Percentiles rank a stretch among this genome's conserved stretches.
Evolutionary conservation across 2,888 invertebrate genomes (phyloP).

Genomic region (Caenorhabditis sinica): DNA sequence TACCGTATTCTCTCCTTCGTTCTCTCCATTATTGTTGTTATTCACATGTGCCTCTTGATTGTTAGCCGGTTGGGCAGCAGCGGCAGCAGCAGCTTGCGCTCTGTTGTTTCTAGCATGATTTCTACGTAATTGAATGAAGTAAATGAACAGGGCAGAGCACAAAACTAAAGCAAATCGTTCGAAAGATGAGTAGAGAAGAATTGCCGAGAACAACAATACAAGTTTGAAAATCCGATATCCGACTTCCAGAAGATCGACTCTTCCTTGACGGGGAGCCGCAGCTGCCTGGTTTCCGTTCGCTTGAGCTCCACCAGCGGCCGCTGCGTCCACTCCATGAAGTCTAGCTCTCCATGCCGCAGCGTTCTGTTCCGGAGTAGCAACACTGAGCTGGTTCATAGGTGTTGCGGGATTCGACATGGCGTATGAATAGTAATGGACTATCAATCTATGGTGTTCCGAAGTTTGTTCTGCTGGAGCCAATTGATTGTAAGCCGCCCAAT

Average conservation of each 20-base stretch:
- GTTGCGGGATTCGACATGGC: constrained; percentile 13
- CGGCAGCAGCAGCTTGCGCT: constrained; percentile 35
- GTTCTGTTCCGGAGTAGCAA: neutral
- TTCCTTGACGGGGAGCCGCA: constrained; percentile 35
- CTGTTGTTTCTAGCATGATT: constrained; percentile 57
- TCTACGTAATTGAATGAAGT: constrained; percentile 66
- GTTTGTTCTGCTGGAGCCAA: constrained; percentile 33
- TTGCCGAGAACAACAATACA: constrained; percentile 65
- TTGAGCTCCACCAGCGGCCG: constrained; percentile 1
- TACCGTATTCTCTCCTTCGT: constrained; percentile 53
- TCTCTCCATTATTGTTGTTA: constrained; percentile 72
- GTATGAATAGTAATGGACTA: constrained; percentile 49
- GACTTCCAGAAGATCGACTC: constrained; percentile 68
- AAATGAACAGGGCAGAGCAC: constrained; percentile 60
- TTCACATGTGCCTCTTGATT: constrained; percentile 58
- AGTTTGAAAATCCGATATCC: constrained; percentile 70
- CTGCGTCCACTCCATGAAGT: constrained; percentile 23
- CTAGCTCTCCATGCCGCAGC: constrained; percentile 40
- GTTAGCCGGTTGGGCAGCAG: constrained; percentile 42
- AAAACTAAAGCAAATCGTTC: constrained; percentile 70
- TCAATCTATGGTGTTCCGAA: constrained; percentile 29
- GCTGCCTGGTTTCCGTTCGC: constrained; percentile 29
- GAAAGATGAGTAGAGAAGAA: constrained; percentile 70
- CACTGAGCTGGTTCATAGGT: neutral
- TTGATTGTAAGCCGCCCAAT: constrained; percentile 46